Conservation (phyloP, 23 tunicate genomes). For the Phallusia fumigata region DNA sequence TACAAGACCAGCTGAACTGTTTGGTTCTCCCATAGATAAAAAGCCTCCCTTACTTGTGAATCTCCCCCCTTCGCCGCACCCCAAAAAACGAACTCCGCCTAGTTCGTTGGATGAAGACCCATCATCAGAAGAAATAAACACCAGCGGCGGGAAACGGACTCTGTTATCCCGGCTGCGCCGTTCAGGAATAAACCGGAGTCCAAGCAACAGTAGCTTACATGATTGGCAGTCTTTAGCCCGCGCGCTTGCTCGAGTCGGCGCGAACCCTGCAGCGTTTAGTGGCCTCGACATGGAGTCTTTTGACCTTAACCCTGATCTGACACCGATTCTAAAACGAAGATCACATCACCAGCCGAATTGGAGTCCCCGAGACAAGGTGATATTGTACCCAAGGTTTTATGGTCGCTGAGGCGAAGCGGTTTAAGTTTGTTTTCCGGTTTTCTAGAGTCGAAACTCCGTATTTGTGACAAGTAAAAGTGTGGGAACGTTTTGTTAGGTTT, state of each 20-base stretch:
- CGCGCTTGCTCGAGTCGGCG: conserved; percentile 81
- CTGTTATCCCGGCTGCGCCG: conserved; percentile 31
- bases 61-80: background rate
- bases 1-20: conserved; percentile 28
- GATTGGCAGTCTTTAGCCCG: conserved; percentile 84
- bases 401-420: too few species aligned
- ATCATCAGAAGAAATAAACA: background rate
- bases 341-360: conserved; percentile 14
- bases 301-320: conserved; percentile 37
- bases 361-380: background rate
- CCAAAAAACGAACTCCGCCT: background rate
- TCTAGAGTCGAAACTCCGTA: too few species aligned
- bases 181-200: conserved; percentile 24
- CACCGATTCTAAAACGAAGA: conserved; percentile 52
- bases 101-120: conserved; percentile 18
- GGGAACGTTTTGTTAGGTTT: too few species aligned
- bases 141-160: conserved; percentile 18
- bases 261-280: background rate
- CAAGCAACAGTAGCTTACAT: conserved; percentile 40
- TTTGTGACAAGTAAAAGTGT: too few species aligned
- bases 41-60: background rate
- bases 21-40: conserved; percentile 22
- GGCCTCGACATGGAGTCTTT: conserved; percentile 6
- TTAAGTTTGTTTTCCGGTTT: too few species aligned
- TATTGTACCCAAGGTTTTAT: background rate